A percentile compares a stretch with the other conserved stretches of the same genome.
Conservation (phyloP, 2,113 vertebrate genomes). For the Oryzias woworae region DNA sequence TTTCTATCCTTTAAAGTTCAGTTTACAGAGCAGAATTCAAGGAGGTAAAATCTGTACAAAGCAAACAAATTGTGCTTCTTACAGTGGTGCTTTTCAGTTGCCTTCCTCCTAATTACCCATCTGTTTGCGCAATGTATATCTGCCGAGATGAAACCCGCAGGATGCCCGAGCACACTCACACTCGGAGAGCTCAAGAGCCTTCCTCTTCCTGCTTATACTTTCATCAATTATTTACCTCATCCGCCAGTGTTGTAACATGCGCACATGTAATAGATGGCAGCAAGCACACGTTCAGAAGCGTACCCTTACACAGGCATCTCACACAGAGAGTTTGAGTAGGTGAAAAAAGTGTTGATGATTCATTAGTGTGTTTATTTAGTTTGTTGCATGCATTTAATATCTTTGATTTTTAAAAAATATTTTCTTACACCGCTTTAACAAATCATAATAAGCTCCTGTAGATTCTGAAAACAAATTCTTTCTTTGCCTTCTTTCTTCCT, state of each 20-base stretch:
- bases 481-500: too few relatives aligned
- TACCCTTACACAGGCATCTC: slow-evolving; percentile 13
- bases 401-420: slow-evolving; percentile 12
- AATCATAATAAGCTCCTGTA: slow-evolving; percentile 9
- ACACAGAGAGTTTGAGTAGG: slow-evolving; percentile 35
- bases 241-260: slow-evolving; percentile 56
- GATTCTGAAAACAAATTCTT: slow-evolving; percentile 14
- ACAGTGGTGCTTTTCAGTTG: slow-evolving; percentile 35
- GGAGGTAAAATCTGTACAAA: slow-evolving; percentile 14
- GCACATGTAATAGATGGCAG: slow-evolving; percentile 45
- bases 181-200: slow-evolving; percentile 44
- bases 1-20: slow-evolving; percentile 15
- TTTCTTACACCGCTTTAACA: neutral
- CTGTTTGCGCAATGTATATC: slow-evolving; percentile 52
- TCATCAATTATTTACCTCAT: slow-evolving; percentile 75
- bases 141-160: slow-evolving; percentile 57
- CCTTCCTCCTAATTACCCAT: slow-evolving; percentile 68
- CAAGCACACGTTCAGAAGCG: slow-evolving; percentile 16
- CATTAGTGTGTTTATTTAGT: slow-evolving; percentile 25
- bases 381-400: slow-evolving; percentile 18
- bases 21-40: slow-evolving; percentile 17
- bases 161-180: slow-evolving; percentile 27
- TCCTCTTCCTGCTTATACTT: slow-evolving; percentile 70
- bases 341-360: slow-evolving; percentile 58
- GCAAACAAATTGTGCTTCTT: slow-evolving; percentile 45